A percentile compares a stretch with the other conserved stretches of the same genome.
Evolutionary conservation across 2,113 vertebrate genomes (phyloP).

Genomic region (human): GRCh38 chr4:179144501-179145000

Average conservation of each 20-base stretch:
- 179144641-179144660: not conserved
- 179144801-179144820: not conserved
- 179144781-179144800: not conserved
- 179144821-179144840: not conserved
- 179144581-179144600: not conserved
- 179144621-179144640: not conserved
- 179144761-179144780: not conserved
- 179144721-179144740: not conserved
- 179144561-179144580: not conserved
- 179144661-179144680: not conserved
- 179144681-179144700: not conserved
- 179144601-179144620: not conserved
- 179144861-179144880: not conserved
- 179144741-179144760: not conserved
- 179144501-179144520: not conserved
- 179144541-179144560: not conserved
- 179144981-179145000: not conserved
- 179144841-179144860: not conserved
- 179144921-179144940: not conserved
- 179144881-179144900: not conserved
- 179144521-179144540: not conserved
- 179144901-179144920: not conserved
- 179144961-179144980: not conserved
- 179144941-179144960: not conserved
- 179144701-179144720: not conserved